Evolutionary conservation across 2,113 vertebrate species (phyloP), one percentile per base, ranked within the genome.

Genomic region (Mirounga angustirostris): DNA sequence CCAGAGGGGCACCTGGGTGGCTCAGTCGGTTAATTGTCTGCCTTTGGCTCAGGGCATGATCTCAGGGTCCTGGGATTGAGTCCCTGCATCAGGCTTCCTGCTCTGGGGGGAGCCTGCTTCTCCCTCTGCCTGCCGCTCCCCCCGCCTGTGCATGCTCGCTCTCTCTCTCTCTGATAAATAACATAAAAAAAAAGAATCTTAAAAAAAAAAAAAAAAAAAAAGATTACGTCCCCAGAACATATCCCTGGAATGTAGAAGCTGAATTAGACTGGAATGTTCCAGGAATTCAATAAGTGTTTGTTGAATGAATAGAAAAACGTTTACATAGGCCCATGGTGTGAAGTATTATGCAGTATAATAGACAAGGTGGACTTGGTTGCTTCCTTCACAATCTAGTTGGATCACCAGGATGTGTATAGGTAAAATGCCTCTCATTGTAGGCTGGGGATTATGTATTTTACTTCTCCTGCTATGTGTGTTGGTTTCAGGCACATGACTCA

Each of bases 401-500:
- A 26, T 80, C 89, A 76, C 24, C 19, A 65, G 86, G 71, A 43
- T 28, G 63, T 26, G 1, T 12, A 11, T 83, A 76, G 46, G 54
- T 54, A 89, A 89, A 92, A 71, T 1, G 30, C 15, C 10, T 15
- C 54, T 52, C 58, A 0, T 28, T 59, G 7, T 69, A 43, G 43
- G 14, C 43, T 71, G 65, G 33, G 28, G 40, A 59, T 71, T 52
- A 67, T 36, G 2, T 65, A n/a, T 89, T 96, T 97, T 71, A 90
- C 46, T 79, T 95, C 43, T 91, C n/a, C 46, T 97, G 21, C 50
- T 80, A 0, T 94, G 67, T 93, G 9, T 95, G 33, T 95, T 95
- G 24, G 15, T 98, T 96, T 69, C 94, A 99, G 99, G 98, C 98
- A 99, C 22, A 99, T 99, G 99, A 99, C 99, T 0, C 99, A 99